These are phyloP conservation scores for Aphidius gifuensis DNA, from an alignment of 1,140 invertebrate species.

Conservation along the genomic window DNA sequence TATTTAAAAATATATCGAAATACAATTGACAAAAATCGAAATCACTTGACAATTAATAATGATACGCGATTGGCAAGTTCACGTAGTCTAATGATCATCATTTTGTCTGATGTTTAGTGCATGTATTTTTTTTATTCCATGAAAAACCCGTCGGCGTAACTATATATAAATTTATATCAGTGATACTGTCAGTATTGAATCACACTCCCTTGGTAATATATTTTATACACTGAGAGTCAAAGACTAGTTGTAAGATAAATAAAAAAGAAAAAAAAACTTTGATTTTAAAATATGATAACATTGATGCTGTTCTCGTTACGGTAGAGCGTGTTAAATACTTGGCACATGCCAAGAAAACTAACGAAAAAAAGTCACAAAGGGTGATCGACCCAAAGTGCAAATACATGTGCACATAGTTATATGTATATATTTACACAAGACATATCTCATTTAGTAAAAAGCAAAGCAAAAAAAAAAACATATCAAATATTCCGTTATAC, in stretches of 20 bases:
- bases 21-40: too few relatives aligned
- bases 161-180: constrained; percentile 25
- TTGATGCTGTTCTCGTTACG: constrained; percentile 32
- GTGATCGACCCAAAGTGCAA: constrained; percentile 26
- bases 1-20: too few relatives aligned
- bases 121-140: too few relatives aligned
- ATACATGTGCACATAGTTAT: constrained; percentile 2
- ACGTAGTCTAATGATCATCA: too few relatives aligned
- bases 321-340: constrained; percentile 32
- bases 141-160: too few relatives aligned
- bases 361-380: constrained; percentile 23
- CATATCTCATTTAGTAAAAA: too few relatives aligned
- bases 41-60: too few relatives aligned
- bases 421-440: background rate
- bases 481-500: too few relatives aligned
- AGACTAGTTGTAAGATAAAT: constrained; percentile 4
- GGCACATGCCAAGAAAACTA: constrained; percentile 30
- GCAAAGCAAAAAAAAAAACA: too few relatives aligned
- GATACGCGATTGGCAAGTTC: too few relatives aligned
- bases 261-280: constrained; percentile 22
- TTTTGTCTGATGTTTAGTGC: too few relatives aligned
- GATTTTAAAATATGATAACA: constrained; percentile 30
- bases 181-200: constrained; percentile 23
- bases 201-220: constrained; percentile 12
- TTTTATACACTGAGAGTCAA: constrained; percentile 7